Conservation (phyloP, 2,888 invertebrate genomes). For the Hirudinaria manillensis region DNA sequence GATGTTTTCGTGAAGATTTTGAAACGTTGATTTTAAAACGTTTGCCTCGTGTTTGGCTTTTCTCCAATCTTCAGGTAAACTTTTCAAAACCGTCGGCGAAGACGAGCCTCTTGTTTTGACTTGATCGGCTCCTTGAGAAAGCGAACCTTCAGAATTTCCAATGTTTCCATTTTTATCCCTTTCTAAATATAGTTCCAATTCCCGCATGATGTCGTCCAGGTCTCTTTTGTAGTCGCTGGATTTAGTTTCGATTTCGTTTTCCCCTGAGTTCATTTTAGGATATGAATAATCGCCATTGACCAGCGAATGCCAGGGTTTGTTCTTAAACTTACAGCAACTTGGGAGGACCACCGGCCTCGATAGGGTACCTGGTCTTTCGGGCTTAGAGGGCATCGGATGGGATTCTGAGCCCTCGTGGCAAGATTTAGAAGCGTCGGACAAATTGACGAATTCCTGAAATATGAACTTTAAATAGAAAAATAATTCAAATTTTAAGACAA, state of each 20-base stretch:
- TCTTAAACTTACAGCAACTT: conserved; percentile 30
- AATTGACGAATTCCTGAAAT: background rate
- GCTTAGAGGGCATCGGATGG: background rate
- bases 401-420: background rate
- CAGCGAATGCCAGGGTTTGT: conserved; percentile 25
- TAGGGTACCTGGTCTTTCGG: conserved; percentile 30
- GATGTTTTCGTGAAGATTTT: background rate
- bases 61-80: background rate
- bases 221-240: conserved; percentile 25
- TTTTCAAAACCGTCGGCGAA: too few species aligned
- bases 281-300: conserved; percentile 31
- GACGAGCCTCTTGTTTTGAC: too few species aligned
- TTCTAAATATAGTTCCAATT: conserved; percentile 8
- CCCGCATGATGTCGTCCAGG: conserved; percentile 25
- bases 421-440: background rate
- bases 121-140: too few species aligned
- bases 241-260: conserved; percentile 14
- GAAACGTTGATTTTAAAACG: background rate
- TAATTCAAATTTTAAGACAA: too few species aligned
- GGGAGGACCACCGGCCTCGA: conserved; percentile 28
- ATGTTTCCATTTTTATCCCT: conserved; percentile 4
- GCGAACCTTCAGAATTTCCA: background rate
- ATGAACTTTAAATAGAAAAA: background rate
- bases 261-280: conserved; percentile 9
- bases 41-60: background rate